phyloP scores from a whole-genome alignment of 2,113 vertebrate genomes.

The Ammospiza nelsoni region DNA sequence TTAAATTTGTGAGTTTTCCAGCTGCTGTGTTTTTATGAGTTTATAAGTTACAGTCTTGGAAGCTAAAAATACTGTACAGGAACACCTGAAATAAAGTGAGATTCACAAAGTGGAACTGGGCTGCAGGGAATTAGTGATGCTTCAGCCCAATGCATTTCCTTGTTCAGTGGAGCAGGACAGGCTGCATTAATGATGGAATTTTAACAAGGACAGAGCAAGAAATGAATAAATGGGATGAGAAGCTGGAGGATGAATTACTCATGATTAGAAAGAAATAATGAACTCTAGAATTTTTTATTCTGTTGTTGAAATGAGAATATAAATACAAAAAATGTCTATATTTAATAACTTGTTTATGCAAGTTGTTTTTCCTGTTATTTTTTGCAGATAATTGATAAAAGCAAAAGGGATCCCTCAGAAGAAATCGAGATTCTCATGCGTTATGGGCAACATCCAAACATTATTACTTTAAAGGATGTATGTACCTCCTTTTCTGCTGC shows the following conservation, averaged over 20 bases:
- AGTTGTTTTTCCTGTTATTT: conserved; percentile 9
- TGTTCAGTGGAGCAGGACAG: not conserved
- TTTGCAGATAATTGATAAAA: conserved; percentile 96
- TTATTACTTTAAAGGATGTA: conserved; percentile 97
- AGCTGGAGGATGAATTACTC: not conserved
- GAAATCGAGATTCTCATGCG: conserved; percentile 98
- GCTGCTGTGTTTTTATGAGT: not conserved
- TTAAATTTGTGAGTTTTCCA: not conserved
- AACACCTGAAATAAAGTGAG: not conserved
- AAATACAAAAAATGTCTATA: not conserved
- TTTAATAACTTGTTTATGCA: not conserved
- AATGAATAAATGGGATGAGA: not conserved
- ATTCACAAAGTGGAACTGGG: not conserved
- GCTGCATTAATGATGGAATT: not conserved
- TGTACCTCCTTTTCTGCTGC: conserved; percentile 51
- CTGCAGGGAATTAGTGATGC: not conserved
- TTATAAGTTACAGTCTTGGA: not conserved
- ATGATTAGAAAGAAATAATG: not conserved
- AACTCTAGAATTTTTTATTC: not conserved
- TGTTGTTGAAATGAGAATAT: not conserved
- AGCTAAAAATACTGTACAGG: not conserved
- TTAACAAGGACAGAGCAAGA: not conserved
- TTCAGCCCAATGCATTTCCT: not conserved
- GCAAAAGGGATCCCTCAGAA: conserved; percentile 95
- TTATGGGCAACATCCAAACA: conserved; percentile 96